phyloP scores from a whole-genome alignment of 2,888 invertebrate genomes.

The Archips xylosteana region DNA sequence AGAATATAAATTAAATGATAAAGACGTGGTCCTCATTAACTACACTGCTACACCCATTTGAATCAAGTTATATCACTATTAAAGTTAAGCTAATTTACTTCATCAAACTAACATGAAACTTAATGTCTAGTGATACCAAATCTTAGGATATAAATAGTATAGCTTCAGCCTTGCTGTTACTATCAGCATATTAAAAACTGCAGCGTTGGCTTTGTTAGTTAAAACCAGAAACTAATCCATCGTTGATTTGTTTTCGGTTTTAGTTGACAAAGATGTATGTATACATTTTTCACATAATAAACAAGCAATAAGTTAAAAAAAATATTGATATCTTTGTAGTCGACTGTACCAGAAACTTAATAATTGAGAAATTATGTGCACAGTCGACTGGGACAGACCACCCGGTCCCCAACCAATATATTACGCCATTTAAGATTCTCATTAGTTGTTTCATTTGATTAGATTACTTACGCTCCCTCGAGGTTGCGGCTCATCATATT shows the following conservation, averaged over 20 bases:
- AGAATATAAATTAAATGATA: not conserved
- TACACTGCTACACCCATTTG: not conserved
- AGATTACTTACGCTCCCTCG: slow-evolving; percentile 74
- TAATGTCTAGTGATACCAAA: not conserved
- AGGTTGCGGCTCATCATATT: slow-evolving; percentile 71
- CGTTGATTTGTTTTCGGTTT: slow-evolving; percentile 8
- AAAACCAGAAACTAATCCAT: not conserved
- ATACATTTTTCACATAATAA: too few species aligned
- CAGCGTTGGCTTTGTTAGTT: too few species aligned
- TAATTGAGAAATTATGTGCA: slow-evolving; percentile 48
- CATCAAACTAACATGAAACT: not conserved
- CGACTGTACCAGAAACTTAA: slow-evolving; percentile 38
- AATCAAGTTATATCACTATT: not conserved
- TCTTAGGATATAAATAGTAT: not conserved
- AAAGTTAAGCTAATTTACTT: not conserved
- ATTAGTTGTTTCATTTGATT: slow-evolving; percentile 81
- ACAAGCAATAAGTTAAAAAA: too few species aligned
- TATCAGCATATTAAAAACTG: not conserved
- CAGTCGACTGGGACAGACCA: slow-evolving; percentile 52
- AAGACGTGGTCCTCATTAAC: not conserved
- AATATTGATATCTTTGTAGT: too few species aligned
- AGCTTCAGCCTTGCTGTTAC: not conserved
- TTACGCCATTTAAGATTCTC: slow-evolving; percentile 79
- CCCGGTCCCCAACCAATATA: slow-evolving; percentile 78
- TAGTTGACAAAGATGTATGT: slow-evolving; percentile 5